phyloP scores from a whole-genome alignment of 2,797 vertebrate genomes.

The Orestias chungarensis region DNA sequence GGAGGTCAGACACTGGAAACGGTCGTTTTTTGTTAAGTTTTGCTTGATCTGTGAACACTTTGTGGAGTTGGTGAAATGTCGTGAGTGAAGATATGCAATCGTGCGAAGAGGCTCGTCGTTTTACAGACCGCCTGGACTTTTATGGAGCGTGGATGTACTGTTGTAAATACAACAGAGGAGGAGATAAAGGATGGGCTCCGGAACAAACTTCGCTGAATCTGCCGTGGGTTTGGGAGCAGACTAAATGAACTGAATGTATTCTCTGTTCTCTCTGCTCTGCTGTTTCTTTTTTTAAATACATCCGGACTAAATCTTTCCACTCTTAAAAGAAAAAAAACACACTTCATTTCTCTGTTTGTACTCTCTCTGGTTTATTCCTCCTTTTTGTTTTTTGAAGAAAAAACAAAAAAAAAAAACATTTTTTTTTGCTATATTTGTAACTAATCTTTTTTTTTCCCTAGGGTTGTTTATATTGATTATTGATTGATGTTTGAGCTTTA shows the following conservation, averaged over 20 bases:
- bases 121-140: slow-evolving; percentile 21
- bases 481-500: slow-evolving; percentile 63
- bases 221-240: slow-evolving; percentile 32
- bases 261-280: slow-evolving; percentile 3
- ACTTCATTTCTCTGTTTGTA: slow-evolving; percentile 50
- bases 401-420: slow-evolving; percentile 24
- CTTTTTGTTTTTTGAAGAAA: slow-evolving; percentile 3
- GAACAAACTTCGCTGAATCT: slow-evolving; percentile 25
- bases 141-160: slow-evolving; percentile 23
- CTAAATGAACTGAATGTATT: slow-evolving; percentile 73
- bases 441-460: slow-evolving; percentile 35
- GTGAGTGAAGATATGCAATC: slow-evolving; percentile 55
- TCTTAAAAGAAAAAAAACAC: slow-evolving; percentile 35
- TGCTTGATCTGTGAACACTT: slow-evolving; percentile 36
- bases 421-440: slow-evolving; percentile 64
- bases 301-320: slow-evolving; percentile 37
- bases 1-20: slow-evolving; percentile 40
- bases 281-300: slow-evolving; percentile 25
- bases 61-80: slow-evolving; percentile 21
- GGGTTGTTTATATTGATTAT: slow-evolving; percentile 59
- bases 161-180: background rate
- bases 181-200: no score
- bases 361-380: slow-evolving; percentile 37
- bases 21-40: slow-evolving; percentile 30
- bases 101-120: slow-evolving; percentile 19